Conservation (phyloP, 1,140 invertebrate species). For the Druon quercuslanigerum region DNA sequence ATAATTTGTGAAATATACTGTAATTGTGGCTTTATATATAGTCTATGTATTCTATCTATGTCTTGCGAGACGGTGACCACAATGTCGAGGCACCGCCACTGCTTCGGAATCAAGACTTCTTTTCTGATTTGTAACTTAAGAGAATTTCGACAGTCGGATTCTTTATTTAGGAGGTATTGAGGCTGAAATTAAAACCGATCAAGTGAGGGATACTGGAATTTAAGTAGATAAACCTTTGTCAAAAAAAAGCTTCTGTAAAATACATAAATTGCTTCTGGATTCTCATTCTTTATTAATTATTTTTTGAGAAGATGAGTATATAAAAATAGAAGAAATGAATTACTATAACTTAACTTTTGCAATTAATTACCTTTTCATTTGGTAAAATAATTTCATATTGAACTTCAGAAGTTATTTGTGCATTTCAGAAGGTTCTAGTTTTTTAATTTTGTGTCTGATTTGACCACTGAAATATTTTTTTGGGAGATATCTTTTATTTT, state of each 20-base stretch:
- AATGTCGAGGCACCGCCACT: conserved; percentile 10
- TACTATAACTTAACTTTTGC: background rate
- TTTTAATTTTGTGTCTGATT: background rate
- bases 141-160: background rate
- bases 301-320: background rate
- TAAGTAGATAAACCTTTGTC: background rate
- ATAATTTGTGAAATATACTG: conserved; percentile 74
- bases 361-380: background rate
- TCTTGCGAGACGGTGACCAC: conserved; percentile 23
- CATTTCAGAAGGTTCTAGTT: background rate
- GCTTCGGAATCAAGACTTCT: background rate
- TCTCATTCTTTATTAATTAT: background rate
- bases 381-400: background rate
- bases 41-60: conserved; percentile 61
- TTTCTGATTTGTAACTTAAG: background rate
- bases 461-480: background rate
- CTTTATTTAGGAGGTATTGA: conserved; percentile 1
- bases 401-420: background rate
- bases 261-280: background rate
- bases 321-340: background rate
- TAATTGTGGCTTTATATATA: conserved; percentile 72
- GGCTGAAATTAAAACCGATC: conserved; percentile 15
- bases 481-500: background rate
- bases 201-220: background rate
- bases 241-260: background rate